Evolutionary conservation across 30 jellyfish, hydroid and myxozoan species (phyloP).

Genomic region (Euphysa ruthae): DNA sequence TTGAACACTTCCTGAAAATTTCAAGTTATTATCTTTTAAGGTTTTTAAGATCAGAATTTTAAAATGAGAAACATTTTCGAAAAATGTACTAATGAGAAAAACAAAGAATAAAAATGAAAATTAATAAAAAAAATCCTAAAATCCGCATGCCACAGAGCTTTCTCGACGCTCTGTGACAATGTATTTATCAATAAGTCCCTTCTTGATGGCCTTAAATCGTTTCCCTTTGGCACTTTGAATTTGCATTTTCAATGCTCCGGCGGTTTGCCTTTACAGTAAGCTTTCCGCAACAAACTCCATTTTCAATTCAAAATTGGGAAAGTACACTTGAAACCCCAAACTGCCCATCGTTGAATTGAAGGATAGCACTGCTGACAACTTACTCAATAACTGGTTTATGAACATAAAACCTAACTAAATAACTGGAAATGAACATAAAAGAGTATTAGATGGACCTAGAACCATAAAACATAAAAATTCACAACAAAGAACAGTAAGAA

Average conservation of each 20-base stretch:
- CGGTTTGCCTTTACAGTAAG: conserved; percentile 1
- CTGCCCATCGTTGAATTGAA: conserved; percentile 8
- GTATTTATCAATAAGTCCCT: conserved; percentile 1
- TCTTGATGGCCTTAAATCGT: conserved; percentile 1
- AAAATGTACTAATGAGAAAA: background rate
- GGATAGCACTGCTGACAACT: conserved; percentile 1
- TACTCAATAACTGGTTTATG: background rate
- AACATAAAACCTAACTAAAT: no score
- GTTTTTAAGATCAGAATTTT: no score
- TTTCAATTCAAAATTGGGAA: no score
- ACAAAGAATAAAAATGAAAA: background rate
- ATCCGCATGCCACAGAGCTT: background rate
- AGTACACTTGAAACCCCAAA: background rate
- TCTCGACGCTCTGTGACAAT: background rate
- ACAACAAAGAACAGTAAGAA: no score
- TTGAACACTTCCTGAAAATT: no score
- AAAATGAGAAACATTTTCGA: background rate
- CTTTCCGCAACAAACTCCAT: background rate
- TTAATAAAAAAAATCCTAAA: background rate
- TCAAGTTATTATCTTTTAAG: no score
- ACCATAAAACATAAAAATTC: no score
- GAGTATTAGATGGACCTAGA: no score
- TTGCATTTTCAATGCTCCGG: background rate
- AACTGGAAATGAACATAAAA: no score
- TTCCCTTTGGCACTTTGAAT: background rate